Conservation (phyloP, 2,113 vertebrate species). For the Eolophus roseicapilla region DNA sequence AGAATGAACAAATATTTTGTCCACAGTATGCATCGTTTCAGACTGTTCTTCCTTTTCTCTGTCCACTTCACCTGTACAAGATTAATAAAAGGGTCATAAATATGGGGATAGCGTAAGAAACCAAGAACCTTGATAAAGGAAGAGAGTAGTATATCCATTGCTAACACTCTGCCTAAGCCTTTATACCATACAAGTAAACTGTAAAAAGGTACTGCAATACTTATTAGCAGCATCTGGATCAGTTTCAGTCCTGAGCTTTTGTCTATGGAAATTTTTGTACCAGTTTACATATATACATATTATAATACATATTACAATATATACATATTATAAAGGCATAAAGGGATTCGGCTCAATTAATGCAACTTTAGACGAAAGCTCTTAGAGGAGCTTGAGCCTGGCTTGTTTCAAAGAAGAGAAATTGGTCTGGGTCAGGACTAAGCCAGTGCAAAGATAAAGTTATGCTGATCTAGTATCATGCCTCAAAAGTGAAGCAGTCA, state of each 20-base stretch:
- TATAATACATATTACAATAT: not conserved
- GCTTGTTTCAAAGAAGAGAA: not conserved
- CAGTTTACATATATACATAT: not conserved
- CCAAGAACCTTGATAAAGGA: not conserved
- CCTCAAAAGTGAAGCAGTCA: not conserved
- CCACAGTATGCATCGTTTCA: constrained; percentile 72
- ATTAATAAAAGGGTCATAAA: not conserved
- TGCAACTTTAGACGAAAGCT: not conserved
- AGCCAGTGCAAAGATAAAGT: not conserved
- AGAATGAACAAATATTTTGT: constrained; percentile 74
- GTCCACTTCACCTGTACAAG: constrained; percentile 84
- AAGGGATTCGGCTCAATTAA: not conserved
- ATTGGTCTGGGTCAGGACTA: not conserved
- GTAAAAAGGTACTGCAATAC: not conserved
- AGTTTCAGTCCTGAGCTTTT: not conserved
- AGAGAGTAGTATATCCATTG: not conserved
- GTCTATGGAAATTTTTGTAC: not conserved
- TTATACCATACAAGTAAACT: not conserved
- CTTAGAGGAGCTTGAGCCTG: not conserved
- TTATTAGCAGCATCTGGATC: not conserved
- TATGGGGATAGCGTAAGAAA: not conserved
- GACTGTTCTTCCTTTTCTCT: constrained; percentile 52
- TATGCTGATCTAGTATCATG: not conserved
- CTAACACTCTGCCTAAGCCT: not conserved
- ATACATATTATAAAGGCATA: not conserved